A percentile compares a stretch with the other conserved stretches of the same genome.
Evolutionary conservation across 2,797 vertebrate species (phyloP).

Genomic region (Cuculus canorus): DNA sequence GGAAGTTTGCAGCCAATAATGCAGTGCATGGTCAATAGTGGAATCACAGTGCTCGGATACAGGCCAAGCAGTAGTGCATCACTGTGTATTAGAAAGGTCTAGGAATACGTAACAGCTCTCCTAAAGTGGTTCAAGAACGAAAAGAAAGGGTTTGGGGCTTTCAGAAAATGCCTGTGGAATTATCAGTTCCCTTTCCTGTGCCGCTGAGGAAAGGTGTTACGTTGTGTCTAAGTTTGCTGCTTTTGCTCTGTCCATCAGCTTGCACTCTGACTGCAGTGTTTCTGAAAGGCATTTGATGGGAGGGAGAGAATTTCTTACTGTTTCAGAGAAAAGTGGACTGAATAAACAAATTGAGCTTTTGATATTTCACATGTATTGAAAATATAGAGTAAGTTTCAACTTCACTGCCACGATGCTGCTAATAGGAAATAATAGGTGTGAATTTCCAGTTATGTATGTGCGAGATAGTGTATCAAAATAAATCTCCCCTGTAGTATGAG

Average conservation of each 20-base stretch:
- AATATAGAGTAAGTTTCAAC: not conserved
- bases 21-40: not conserved
- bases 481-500: not conserved
- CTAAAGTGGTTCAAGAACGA: not conserved
- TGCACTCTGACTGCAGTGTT: accelerated
- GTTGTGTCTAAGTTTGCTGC: not conserved
- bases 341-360: not conserved
- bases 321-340: not conserved
- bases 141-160: not conserved
- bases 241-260: not conserved
- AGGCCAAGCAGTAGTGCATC: not conserved
- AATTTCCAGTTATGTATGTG: not conserved
- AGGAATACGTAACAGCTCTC: not conserved
- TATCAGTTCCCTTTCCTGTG: not conserved
- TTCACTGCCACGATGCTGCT: not conserved
- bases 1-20: not conserved
- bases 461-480: not conserved
- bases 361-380: not conserved
- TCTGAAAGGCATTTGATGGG: not conserved
- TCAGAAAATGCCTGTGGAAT: not conserved
- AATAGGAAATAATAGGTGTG: not conserved
- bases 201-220: not conserved
- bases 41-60: not conserved
- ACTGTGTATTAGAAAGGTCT: not conserved
- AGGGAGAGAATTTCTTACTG: not conserved